A percentile compares a stretch with the other conserved stretches of the same genome.
Conservation (phyloP, 2,888 invertebrate species). For the Colletes collaris region DNA sequence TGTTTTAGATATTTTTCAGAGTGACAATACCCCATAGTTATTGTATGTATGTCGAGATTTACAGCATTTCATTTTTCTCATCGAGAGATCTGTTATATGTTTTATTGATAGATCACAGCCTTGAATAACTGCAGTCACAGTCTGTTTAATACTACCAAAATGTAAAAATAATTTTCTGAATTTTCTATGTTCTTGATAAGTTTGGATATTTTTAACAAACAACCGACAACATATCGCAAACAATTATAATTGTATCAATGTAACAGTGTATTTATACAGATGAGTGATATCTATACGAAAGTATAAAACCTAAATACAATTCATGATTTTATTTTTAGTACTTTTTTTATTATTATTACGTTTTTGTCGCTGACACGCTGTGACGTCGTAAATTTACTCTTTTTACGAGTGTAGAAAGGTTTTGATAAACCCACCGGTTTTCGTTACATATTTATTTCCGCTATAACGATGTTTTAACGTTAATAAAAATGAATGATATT, state of each 20-base stretch:
- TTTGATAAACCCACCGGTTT: constrained; percentile 6
- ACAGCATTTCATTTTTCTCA: constrained; percentile 32
- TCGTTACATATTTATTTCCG: constrained; percentile 5
- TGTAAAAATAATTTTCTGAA: neutral
- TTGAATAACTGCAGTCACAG: constrained; percentile 1
- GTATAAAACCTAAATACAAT: constrained; percentile 24
- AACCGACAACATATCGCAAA: constrained; percentile 39
- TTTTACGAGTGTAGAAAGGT: neutral
- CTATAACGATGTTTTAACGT: neutral
- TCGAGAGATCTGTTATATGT: constrained; percentile 4
- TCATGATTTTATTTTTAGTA: neutral
- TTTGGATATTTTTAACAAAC: constrained; percentile 26
- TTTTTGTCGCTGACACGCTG: constrained; percentile 8
- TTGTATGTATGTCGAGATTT: constrained; percentile 15
- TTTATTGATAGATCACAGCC: constrained; percentile 25
- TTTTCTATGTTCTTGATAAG: constrained; percentile 21
- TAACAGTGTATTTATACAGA: constrained; percentile 9
- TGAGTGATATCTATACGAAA: constrained; percentile 24
- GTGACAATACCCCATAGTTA: constrained; percentile 44
- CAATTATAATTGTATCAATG: constrained; percentile 10
- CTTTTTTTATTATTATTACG: constrained; percentile 7
- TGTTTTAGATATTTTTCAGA: constrained; percentile 61
- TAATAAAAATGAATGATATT: constrained; percentile 1
- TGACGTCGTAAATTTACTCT: constrained; percentile 17
- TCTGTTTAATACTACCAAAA: constrained; percentile 17